Base-by-base conservation (phyloP, 2,888 invertebrate species). In the Pardosa pseudoannulata region DNA sequence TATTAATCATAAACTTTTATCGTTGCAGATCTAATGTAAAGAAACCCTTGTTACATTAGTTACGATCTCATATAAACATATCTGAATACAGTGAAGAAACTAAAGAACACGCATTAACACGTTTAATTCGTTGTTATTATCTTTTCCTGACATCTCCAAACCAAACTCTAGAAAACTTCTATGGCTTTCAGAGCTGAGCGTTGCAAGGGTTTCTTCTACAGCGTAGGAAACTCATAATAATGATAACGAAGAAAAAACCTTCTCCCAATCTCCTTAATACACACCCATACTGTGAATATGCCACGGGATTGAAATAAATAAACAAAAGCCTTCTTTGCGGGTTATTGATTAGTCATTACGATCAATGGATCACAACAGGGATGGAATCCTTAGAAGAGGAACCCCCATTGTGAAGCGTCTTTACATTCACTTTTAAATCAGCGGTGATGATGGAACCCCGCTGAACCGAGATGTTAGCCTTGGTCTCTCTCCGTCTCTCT, bases 331-430 rank as follows among this genome's bases (percentile, higher is more conserved):
- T 23, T 41, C 70, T 39, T 23, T 11, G 27, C n/a, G 28, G 27
- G 28, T 70, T 70, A 70, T 70, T 70, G 70, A 70, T 70, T 70
- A 70, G 41, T 28, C 32, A 70, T 70, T 70, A 70, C 28, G 41
- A 27, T 23, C 13, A 28, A 41, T 19, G 39, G 70, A 39, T 16
- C 70, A 13, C 70, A 28, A 23, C 70, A 23, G 70, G 41, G 70
- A 27, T 11, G n/a, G 70, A 23, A 41, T 70, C 27, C 23, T 41
- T 70, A 36, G 41, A 70, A 23, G 1, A 6, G 28, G 70, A 70
- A 7, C 23, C 39, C 70, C 70, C 41, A n/a, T 28, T 6, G 70
- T 41, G 28, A 28, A 19, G 28, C n/a, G n/a, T 23, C 16, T 39
- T 36, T 41, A n/a, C 36, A 70, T 70, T 23, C 36, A 36, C 41